phyloP scores from a whole-genome alignment of 2,888 invertebrate genomes.

The Nomada hirtipes region DNA sequence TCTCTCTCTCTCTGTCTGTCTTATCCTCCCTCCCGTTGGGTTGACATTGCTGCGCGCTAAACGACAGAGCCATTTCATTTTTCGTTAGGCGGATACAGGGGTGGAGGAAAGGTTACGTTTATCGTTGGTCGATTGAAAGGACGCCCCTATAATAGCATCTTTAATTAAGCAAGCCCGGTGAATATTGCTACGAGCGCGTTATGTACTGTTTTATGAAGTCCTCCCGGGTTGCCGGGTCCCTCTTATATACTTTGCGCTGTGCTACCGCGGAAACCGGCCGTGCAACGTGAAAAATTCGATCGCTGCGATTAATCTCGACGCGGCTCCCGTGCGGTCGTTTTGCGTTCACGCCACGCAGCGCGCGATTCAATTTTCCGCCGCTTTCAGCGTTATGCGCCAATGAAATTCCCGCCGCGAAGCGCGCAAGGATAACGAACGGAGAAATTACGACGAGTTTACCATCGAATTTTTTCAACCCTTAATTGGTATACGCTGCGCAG shows the following conservation, averaged over 20 bases:
- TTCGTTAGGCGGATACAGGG: neutral
- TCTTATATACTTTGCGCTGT: neutral
- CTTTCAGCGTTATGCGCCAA: constrained; percentile 25
- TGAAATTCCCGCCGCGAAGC: constrained; percentile 1
- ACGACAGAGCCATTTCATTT: constrained; percentile 11
- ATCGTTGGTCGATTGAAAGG: constrained; percentile 6
- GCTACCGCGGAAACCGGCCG: neutral
- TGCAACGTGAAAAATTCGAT: constrained; percentile 1
- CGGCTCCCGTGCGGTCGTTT: constrained; percentile 13
- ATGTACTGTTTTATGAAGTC: constrained; percentile 41
- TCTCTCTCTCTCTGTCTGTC: neutral
- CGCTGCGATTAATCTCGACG: constrained; percentile 22
- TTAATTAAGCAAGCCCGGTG: constrained; percentile 27
- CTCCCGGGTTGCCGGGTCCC: neutral
- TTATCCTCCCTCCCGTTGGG: neutral
- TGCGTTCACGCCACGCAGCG: constrained; percentile 1
- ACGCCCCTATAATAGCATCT: neutral
- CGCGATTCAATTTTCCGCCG: constrained; percentile 34
- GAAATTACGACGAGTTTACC: neutral
- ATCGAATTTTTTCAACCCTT: too few relatives aligned
- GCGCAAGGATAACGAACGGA: constrained; percentile 8
- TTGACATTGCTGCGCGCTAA: constrained; percentile 35
- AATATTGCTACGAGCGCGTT: constrained; percentile 21
- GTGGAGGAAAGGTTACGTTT: neutral
- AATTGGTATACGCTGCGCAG: neutral